A percentile compares a stretch with the other conserved stretches of the same genome.
Conservation (phyloP, 1,140 invertebrate genomes). For the Drosophila guanche region DNA sequence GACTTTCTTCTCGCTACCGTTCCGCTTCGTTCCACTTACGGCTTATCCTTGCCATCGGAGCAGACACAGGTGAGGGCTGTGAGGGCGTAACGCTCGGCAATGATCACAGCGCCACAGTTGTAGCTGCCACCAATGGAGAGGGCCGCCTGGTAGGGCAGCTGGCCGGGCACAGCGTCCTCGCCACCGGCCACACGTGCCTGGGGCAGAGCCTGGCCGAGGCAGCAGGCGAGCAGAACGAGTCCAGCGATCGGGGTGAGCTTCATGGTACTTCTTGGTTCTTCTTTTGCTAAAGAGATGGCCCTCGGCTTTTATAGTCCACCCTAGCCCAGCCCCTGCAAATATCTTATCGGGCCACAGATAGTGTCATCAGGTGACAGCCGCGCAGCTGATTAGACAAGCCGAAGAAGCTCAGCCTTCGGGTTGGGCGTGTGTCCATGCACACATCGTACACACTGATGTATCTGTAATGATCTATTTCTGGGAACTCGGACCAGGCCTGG, state of each 20-base stretch:
- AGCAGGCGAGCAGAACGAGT: constrained; percentile 27
- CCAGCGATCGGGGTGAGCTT: constrained; percentile 37
- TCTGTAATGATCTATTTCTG: constrained; percentile 19
- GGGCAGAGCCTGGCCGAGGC: constrained; percentile 9
- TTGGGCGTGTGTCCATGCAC: background rate
- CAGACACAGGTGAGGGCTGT: constrained; percentile 73
- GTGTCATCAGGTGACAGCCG: constrained; percentile 39
- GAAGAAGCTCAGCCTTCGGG: constrained; percentile 1
- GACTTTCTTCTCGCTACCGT: background rate
- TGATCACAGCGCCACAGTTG: constrained; percentile 70
- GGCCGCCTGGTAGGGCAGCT: constrained; percentile 71
- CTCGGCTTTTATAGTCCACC: constrained; percentile 21
- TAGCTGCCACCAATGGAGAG: constrained; percentile 66
- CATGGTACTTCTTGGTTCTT: constrained; percentile 22
- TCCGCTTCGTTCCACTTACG: constrained; percentile 44
- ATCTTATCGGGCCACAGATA: constrained; percentile 40
- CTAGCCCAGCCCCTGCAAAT: background rate
- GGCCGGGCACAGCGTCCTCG: constrained; percentile 62
- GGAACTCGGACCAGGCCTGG: constrained; percentile 1
- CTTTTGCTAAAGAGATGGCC: constrained; percentile 10
- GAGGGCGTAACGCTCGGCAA: constrained; percentile 60
- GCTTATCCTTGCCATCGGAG: constrained; percentile 56
- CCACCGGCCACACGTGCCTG: constrained; percentile 64
- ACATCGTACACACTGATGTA: background rate
- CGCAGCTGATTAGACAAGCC: constrained; percentile 44